Evolutionary conservation across 2,113 vertebrate species (phyloP).

Genomic region (Solea solea): DNA sequence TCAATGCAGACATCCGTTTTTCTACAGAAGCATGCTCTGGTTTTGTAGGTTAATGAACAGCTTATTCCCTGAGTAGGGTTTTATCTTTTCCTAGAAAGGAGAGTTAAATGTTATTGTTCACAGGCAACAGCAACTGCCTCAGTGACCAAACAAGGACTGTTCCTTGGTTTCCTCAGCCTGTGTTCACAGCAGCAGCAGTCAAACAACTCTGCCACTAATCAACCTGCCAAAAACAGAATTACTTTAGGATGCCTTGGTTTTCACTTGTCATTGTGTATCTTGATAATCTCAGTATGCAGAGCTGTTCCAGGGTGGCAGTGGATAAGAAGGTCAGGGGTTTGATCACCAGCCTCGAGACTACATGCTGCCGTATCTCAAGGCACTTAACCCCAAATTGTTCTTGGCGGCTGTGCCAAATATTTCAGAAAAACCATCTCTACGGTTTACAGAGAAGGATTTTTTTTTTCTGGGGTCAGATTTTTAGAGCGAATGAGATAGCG

Average conservation of each 20-base stretch:
- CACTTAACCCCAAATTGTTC: too few relatives aligned
- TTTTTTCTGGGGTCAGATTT: too few relatives aligned
- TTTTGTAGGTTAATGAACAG: conserved; percentile 2
- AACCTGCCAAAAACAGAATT: not conserved
- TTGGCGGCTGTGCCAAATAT: too few relatives aligned
- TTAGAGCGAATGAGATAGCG: too few relatives aligned
- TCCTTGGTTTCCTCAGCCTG: conserved; percentile 18
- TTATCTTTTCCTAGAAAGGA: conserved; percentile 56
- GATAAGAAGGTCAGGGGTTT: not conserved
- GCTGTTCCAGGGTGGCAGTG: not conserved
- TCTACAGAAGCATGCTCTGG: not conserved
- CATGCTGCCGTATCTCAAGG: too few relatives aligned
- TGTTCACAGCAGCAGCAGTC: not conserved
- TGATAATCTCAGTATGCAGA: not conserved
- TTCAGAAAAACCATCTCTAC: too few relatives aligned
- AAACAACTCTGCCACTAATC: conserved; percentile 11
- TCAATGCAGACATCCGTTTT: not conserved
- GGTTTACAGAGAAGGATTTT: too few relatives aligned
- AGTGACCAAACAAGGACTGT: conserved; percentile 76
- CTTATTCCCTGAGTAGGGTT: conserved; percentile 7
- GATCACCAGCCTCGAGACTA: too few relatives aligned
- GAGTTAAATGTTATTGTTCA: conserved; percentile 36
- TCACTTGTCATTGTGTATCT: not conserved
- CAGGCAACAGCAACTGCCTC: conserved; percentile 23
- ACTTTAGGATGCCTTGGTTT: not conserved